Evolutionary conservation across 2,888 invertebrate species (phyloP), one percentile per base, ranked within the genome.

Genomic region (Caenorhabditis doughertyi): DNA sequence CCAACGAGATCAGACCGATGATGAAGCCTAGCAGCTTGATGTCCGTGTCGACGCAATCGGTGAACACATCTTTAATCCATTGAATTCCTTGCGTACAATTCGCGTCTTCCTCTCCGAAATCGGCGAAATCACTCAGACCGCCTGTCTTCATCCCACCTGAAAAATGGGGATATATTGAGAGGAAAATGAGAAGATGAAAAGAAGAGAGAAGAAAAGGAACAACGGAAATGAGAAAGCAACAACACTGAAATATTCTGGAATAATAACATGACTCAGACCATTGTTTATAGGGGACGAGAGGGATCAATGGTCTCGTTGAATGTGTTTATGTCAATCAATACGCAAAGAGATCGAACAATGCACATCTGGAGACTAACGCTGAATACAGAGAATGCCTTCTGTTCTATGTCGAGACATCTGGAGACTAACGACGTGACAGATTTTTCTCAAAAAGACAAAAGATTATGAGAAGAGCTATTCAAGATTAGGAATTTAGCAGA

Each of bases 1-100:
- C 60, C 8, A 90, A 84, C 0, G 90, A 90, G 29, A 90, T 74
- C 23, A 90, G 60, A 9, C 90, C 90, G 27, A 87, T 86, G 95
- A 95, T 77, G 94, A 94, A 16, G 94, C 93, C 68, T 87, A 85
- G 82, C 95, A 92, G 35, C 94, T 93, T 62, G 93, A 92, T 92
- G 21, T 89, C 84, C 0, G 88, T 89, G 70, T 89, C 89, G 18
- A 89, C 89, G 56, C 89, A 89, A 49, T 89, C 89, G 3, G 85
- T 72, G 82, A 89, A 89, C 3, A 87, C 89, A 77, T 89, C 73
- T 62, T 87, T 85, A 68, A 89, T 88, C 89, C 89, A 89, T 39
- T 83, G 62, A 39, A 88, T 84, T 56, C 88, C 88, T 32, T 88
- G 62, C 4, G 88, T 84, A 68, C 89, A 89, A 53, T 86, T 85